Base-by-base conservation (phyloP, 2,888 invertebrate species). In the Malthinus flaveolus region DNA sequence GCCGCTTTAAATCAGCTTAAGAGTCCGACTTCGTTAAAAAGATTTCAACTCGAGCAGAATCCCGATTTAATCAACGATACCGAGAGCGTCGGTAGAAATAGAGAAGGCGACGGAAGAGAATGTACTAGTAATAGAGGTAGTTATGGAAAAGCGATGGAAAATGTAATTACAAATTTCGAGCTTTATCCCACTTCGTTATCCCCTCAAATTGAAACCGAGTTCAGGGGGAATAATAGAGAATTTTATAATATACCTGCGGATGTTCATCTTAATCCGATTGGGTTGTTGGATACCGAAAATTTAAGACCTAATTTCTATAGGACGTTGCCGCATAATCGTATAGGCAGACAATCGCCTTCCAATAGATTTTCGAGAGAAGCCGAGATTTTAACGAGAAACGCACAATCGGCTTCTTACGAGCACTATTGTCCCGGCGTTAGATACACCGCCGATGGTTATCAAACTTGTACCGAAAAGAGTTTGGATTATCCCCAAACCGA, bases 391-490 rank as follows among this genome's bases (percentile, higher is more conserved):
- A 83, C 84, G 45, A 79, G 83, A 44, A 69, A 59, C 35, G 73
- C 76, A 12, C 75, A 76, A 54, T 77, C 79, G 6, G 78, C 82
- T 1, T 75, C 80, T 2, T 83, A 83, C 71, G 85, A 83, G 64
- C 81, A 82, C 68, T 82, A 81, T 72, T 79, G 81, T 49, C 77
- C 80, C 37, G 85, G 86, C 73, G 84, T 90, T 48, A 84, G 91
- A 64, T 90, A 90, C 72, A 92, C 91, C 3, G 86, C 88, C 53
- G 91, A 91, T 67, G 92, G 92, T 7, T 92, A 91, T 75, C 91
- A 91, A 0, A 73, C 68, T 6, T 57, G 58, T 37, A 50, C 50
- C 1, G 32, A 56, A 11, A 60, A 67, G 33, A 53, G 68, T 3
- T 66, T 68, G 15, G 63, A 71, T 7, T 69, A 71, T n/a, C 68